Conservation (phyloP, 2,113 vertebrate species). For the Sciurus niger region DNA sequence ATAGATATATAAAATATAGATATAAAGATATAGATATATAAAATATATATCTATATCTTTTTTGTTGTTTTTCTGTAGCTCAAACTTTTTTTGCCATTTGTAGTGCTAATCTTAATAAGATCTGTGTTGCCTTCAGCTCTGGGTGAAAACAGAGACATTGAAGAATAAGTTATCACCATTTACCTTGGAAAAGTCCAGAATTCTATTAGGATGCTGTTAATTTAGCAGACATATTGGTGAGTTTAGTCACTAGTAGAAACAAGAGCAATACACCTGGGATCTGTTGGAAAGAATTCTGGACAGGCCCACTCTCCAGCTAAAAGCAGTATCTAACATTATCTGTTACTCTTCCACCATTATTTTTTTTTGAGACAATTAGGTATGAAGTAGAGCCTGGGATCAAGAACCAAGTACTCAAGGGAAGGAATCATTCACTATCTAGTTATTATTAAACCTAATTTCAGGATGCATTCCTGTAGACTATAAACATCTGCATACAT, state of each 20-base stretch:
- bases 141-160: conserved; percentile 50
- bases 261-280: background rate
- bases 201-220: conserved; percentile 56
- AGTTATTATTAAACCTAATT: background rate
- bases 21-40: background rate
- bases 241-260: conserved; percentile 21
- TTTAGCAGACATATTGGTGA: conserved; percentile 44
- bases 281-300: background rate
- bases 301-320: background rate
- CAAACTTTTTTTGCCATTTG: conserved; percentile 63
- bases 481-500: background rate
- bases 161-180: conserved; percentile 50
- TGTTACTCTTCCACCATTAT: background rate
- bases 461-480: background rate
- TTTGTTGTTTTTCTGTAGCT: background rate
- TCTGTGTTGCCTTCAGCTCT: conserved; percentile 68
- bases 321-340: background rate
- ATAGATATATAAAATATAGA: background rate
- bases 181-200: conserved; percentile 64
- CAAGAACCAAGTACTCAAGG: background rate
- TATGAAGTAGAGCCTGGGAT: background rate
- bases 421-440: background rate
- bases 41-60: background rate
- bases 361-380: background rate
- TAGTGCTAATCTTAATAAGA: conserved; percentile 74